These are phyloP conservation scores for Drosophila ustulata DNA, from an alignment of 2,888 invertebrate species.

Conservation along the genomic window DNA sequence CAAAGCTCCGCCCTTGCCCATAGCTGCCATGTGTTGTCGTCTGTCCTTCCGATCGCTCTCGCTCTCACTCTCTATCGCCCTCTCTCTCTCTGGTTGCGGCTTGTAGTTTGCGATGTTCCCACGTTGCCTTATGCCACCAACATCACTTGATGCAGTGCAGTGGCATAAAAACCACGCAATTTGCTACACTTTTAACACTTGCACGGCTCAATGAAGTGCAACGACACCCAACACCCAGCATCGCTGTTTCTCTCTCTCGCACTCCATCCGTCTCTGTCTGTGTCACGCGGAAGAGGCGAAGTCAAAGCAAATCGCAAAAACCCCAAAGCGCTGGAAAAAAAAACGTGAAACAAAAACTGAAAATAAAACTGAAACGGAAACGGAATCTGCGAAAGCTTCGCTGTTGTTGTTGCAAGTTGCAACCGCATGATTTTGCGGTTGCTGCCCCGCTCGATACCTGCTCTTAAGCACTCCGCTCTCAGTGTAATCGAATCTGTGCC, in stretches of 20 bases:
- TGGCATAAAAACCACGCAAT: constrained; percentile 72
- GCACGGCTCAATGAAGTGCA: constrained; percentile 77
- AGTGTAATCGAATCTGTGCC: constrained; percentile 60
- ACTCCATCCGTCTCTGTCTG: neutral
- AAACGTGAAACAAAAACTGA: neutral
- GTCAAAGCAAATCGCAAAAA: constrained; percentile 56
- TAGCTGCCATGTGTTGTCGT: neutral
- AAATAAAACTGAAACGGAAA: constrained; percentile 50
- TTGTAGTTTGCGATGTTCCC: constrained; percentile 29
- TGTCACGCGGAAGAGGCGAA: constrained; percentile 39
- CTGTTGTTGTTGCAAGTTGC: constrained; percentile 17
- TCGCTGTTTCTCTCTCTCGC: constrained; percentile 1
- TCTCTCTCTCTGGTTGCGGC: constrained; percentile 17
- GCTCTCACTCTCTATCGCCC: neutral
- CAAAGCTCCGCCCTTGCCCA: no score
- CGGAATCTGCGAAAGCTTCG: constrained; percentile 63
- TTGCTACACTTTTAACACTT: constrained; percentile 79
- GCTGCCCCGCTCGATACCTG: constrained; percentile 33
- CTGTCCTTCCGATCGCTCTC: neutral
- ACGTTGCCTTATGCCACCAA: constrained; percentile 29
- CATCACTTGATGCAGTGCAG: constrained; percentile 40
- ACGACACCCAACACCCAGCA: constrained; percentile 42
- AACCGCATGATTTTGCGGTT: constrained; percentile 73
- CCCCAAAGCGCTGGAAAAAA: constrained; percentile 38
- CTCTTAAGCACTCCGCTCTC: constrained; percentile 24